phyloP scores from a whole-genome alignment of 1,140 invertebrate species.

The Tenebrio molitor region DNA sequence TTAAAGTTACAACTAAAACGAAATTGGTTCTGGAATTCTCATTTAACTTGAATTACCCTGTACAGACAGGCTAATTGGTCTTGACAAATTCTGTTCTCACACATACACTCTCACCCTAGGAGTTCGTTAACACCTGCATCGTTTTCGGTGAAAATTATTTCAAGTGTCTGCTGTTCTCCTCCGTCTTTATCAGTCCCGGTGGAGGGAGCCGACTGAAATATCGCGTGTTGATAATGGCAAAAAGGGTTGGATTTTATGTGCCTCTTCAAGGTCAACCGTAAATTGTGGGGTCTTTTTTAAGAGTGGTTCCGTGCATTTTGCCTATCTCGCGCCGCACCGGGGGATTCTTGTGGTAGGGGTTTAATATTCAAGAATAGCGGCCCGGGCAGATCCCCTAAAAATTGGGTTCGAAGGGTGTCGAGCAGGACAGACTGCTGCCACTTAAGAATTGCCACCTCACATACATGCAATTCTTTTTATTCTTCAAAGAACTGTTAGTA shows the following conservation, averaged over 20 bases:
- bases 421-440: background rate
- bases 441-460: too few relatives aligned
- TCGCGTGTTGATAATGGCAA: conserved; percentile 31
- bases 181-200: background rate
- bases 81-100: conserved; percentile 3
- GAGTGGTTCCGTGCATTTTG: background rate
- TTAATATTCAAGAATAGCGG: conserved; percentile 19
- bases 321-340: background rate
- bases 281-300: conserved; percentile 15
- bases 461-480: too few relatives aligned
- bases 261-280: conserved; percentile 2
- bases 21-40: conserved; percentile 14
- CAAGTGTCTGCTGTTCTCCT: background rate
- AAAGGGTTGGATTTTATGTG: conserved; percentile 13
- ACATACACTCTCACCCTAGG: background rate
- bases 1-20: conserved; percentile 12
- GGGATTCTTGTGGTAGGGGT: conserved; percentile 9
- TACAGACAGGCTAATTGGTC: background rate
- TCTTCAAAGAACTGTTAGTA: too few relatives aligned
- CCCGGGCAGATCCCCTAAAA: conserved; percentile 3
- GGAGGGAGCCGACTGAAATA: conserved; percentile 7
- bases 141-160: background rate
- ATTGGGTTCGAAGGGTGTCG: too few relatives aligned
- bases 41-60: conserved; percentile 13
- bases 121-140: conserved; percentile 34